These are phyloP conservation scores for Elgaria multicarinata DNA, from an alignment of 2,113 vertebrate genomes.

Conservation along the genomic window DNA sequence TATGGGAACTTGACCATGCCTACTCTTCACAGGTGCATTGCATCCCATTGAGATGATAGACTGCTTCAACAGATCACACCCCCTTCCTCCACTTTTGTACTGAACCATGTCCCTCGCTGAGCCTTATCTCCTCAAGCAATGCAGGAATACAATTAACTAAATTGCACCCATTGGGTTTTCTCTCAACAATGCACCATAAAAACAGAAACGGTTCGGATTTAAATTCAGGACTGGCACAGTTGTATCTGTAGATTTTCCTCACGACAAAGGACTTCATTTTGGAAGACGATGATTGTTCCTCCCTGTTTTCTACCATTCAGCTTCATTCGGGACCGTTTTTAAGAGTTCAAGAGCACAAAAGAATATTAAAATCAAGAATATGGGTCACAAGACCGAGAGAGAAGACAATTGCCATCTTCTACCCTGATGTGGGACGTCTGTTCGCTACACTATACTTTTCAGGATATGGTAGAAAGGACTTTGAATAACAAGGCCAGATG, in stretches of 20 bases:
- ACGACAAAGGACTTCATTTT: background rate
- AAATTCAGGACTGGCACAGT: conserved; percentile 27
- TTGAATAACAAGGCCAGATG: conserved; percentile 49
- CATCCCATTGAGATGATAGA: background rate
- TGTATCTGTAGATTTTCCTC: background rate
- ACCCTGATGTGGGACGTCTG: conserved; percentile 52
- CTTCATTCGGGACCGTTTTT: background rate
- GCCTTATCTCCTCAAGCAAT: background rate
- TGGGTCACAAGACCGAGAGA: background rate
- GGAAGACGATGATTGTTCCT: background rate
- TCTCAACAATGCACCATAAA: background rate
- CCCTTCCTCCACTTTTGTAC: background rate
- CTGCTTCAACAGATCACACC: background rate
- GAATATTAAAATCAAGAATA: conserved; percentile 6
- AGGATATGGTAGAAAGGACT: conserved; percentile 21
- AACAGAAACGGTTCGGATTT: background rate
- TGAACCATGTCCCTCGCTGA: conserved; percentile 21
- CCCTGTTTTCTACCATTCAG: accelerated
- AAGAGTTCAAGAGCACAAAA: too few relatives aligned
- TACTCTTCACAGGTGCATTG: background rate
- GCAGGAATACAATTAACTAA: conserved; percentile 21
- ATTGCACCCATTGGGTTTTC: conserved; percentile 7
- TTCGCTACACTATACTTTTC: background rate
- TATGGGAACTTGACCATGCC: too few relatives aligned
- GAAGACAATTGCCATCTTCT: background rate